Evolutionary conservation across 2,113 vertebrate species (phyloP), one percentile per base, ranked within the genome.

Genomic region (Ailuropoda melanoleuca): DNA sequence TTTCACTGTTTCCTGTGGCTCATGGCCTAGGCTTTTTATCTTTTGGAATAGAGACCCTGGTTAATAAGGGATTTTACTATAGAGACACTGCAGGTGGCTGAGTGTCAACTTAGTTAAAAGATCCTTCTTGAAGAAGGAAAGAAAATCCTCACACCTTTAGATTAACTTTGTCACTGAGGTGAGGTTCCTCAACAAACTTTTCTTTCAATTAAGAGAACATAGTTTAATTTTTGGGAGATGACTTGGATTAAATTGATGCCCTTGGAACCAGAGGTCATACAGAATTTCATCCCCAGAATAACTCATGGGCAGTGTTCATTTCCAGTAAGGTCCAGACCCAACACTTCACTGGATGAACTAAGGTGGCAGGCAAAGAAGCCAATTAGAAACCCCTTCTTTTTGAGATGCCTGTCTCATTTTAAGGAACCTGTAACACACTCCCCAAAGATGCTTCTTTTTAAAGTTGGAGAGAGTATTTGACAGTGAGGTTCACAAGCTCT

Each of bases 61-160:
- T 77, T 97, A 93, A 55, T 91, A 96, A 97, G 9, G 19, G 13
- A 88, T 96, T 94, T 96, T 94, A 37, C 70, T 97, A 92, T 68
- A 94, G 97, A 95, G 90, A 95, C 37, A 23, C 26, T 86, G 29
- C 94, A 80, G 93, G 84, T 96, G 62, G 39, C 43, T 55, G 1
- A 77, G 53, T 82, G 11, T 84, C 80, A 95, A 46, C 85, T 97
- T 96, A 94, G 70, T 90, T 90, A 58, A 92, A 93, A 97, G 90
- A 85, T 48, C 87, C 31, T 95, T 92, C 78, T 37, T 75, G 64
- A 85, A 66, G 39, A 95, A 86, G 75, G 29, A 48, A 92, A 97
- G 43, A 91, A 93, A 84, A 82, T 88, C 24, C 9, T 26, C 4
- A 94, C 18, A 93, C 31, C 6, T 74, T 90, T 93, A 95, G 26